Evolutionary conservation across 2,113 vertebrate species (phyloP), one percentile per base, ranked within the genome.

Genomic region (Echinops telfairi): DNA sequence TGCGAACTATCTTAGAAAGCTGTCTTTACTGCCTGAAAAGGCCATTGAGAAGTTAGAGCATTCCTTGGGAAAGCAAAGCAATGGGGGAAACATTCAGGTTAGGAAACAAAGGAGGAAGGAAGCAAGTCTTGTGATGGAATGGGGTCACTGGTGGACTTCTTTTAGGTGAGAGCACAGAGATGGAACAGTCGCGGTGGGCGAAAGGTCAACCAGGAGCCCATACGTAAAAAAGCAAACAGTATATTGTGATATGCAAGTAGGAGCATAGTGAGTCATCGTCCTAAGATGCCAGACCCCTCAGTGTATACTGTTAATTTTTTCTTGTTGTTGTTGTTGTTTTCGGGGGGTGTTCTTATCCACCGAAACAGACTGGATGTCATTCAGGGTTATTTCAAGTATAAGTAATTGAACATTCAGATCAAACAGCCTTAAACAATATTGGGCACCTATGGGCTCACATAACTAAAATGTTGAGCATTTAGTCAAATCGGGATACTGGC

Each of bases 401-500:
- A 38, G 3, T 75, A 88, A 70, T 71, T 83, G 71, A 75, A 77
- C 80, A 91, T 40, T 22, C 25, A 89, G 76, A 60, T 91, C 43
- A 94, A 90, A 94, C 27, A 93, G n/a, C 8, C 22, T 95, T 75
- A 36, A 94, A 86, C 19, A 83, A 43, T 14, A 64, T 76, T 86
- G 60, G 33, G n/a, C 79, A 64, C 68, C 25, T 90, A 20, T 4
- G n/a, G 9, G 53, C 47, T 53, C 14, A 40, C 86, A 22, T 17
- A 84, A 78, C 68, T 79, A 25, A 76, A 80, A 88, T n/a, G 6
- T 40, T 85, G 20, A 36, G 15, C 22, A 15, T 88, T 75, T 47
- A n/a, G 38, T 17, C 17, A 71, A 19, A 71, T 71, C 31, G n/a
- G 31, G 68, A 33, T 33, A 33, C 31, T 71, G 31, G 29, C 31